Evolutionary conservation across 2,797 vertebrate species (phyloP).

Genomic region (Otus scops): DNA sequence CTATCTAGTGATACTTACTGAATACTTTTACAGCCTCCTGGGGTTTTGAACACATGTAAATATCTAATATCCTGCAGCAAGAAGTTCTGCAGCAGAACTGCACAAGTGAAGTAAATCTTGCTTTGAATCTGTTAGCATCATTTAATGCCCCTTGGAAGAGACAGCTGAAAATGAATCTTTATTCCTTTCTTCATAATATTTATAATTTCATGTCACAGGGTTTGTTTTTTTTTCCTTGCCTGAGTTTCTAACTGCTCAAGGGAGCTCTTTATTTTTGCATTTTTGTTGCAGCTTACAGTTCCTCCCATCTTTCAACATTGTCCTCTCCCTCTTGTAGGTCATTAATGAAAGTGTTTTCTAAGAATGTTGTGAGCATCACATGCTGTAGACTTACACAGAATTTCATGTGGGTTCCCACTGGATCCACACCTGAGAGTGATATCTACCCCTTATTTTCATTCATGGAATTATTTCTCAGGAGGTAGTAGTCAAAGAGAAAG

Average conservation of each 20-base stretch:
- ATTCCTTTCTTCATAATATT: neutral
- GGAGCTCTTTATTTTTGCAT: neutral
- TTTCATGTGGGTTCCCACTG: neutral
- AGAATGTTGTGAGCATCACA: neutral
- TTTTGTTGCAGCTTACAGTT: neutral
- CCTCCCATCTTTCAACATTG: neutral
- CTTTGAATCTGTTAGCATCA: neutral
- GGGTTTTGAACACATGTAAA: neutral
- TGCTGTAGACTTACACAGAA: neutral
- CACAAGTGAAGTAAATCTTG: neutral
- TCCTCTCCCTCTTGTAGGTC: neutral
- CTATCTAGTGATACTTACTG: neutral
- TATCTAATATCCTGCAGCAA: neutral
- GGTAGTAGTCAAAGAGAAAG: conserved; percentile 39
- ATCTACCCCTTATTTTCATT: conserved; percentile 39
- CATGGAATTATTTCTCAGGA: conserved; percentile 48
- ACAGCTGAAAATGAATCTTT: neutral
- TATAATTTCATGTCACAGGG: neutral
- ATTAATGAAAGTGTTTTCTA: neutral
- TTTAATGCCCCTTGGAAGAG: neutral
- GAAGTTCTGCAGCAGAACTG: neutral
- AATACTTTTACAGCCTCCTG: neutral
- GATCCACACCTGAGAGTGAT: neutral
- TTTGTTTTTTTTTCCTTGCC: neutral
- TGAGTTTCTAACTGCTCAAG: neutral